Evolutionary conservation across 2,888 invertebrate genomes (phyloP).

Genomic region (Callinectes sapidus): DNA sequence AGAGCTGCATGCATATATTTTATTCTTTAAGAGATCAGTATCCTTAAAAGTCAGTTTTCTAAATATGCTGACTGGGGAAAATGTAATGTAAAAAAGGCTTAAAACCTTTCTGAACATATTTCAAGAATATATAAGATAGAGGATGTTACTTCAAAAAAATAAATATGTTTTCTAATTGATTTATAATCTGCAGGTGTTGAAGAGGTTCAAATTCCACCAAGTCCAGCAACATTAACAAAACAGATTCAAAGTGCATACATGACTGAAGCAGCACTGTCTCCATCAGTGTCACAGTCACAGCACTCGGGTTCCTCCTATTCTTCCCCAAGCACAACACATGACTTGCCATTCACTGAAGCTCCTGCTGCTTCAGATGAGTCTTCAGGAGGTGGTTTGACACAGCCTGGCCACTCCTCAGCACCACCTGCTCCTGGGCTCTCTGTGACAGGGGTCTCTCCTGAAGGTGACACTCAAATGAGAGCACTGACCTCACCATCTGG

Average conservation of each 20-base stretch:
- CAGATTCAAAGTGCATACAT: conserved; percentile 73
- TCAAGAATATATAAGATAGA: neutral
- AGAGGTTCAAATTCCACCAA: conserved; percentile 72
- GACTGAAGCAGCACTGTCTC: conserved; percentile 72
- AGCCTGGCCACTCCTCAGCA: conserved; percentile 57
- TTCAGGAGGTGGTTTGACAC: conserved; percentile 39
- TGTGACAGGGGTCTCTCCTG: conserved; percentile 59
- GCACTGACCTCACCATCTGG: conserved; percentile 70
- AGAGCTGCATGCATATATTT: neutral
- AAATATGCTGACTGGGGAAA: neutral
- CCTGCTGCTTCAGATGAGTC: conserved; percentile 56
- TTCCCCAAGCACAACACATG: conserved; percentile 67
- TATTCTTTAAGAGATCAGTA: neutral
- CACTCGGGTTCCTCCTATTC: conserved; percentile 70
- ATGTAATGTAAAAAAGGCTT: neutral
- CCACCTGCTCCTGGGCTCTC: conserved; percentile 62
- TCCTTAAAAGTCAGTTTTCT: neutral
- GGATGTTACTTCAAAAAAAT: neutral
- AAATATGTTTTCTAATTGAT: neutral
- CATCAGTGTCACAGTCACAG: conserved; percentile 70
- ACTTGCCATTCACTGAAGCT: conserved; percentile 59
- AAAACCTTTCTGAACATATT: neutral
- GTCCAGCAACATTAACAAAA: conserved; percentile 72
- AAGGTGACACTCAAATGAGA: conserved; percentile 54
- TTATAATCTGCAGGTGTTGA: conserved; percentile 65